Evolutionary conservation across 2,888 invertebrate species (phyloP), one percentile per base, ranked within the genome.

Genomic region (Oscheius sp.): DNA sequence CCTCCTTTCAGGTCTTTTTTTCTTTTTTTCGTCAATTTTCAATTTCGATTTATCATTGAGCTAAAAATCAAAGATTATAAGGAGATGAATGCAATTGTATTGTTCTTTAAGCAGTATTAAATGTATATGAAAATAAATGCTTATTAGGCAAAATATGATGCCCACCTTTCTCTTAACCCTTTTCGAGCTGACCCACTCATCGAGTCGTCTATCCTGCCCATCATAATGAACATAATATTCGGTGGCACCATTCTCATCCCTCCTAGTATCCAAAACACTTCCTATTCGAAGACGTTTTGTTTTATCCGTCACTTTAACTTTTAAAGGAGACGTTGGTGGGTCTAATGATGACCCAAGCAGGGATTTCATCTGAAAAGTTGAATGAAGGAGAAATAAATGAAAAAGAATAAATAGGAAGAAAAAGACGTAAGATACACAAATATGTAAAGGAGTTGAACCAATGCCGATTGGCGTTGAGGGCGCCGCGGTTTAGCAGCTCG

Each of bases 141-240:
- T 32, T 2, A 24, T 3, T 22, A 24, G 24, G 4, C 5, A 2
- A 4, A 22, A 20, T 2, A 47, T 14, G 5, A n/a, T 2, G n/a
- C 17, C 4, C 1, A 59, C 59, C 59, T 59, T 38, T 28, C 38
- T 41, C 24, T 59, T 59, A 44, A 41, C 38, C 9, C 59, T 8
- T 14, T 20, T 26, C 14, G 33, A 8, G 2, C 54, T 36, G 36
- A 59, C 38, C 59, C 59, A 59, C 5, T 41, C 59, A 22, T 59
- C 59, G 59, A 59, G 38, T n/a, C 59, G 38, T 38, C 59, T n/a
- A 22, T 59, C 59, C n/a, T 36, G 20, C 6, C 59, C 59, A 12
- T 59, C 59, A 17, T 41, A 59, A 22, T 59, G 59, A 4, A 59
- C 38, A 17, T 59, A 59, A 38, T 38, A 59, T 28, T 59, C 59